Evolutionary conservation across 2,888 invertebrate species (phyloP).

Genomic region (Eurois occulta): DNA sequence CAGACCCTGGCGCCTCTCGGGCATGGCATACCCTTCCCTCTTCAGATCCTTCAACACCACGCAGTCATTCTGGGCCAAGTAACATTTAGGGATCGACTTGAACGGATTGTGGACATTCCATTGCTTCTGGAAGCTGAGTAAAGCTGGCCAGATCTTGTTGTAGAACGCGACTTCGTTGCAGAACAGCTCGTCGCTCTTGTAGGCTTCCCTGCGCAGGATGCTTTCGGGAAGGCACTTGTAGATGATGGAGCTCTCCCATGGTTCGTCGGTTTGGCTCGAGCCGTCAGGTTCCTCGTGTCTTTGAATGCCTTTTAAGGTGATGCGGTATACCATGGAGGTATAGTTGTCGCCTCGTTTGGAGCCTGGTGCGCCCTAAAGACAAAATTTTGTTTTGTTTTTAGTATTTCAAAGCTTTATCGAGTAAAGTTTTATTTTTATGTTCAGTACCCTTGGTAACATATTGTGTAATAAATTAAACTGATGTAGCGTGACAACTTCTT

Average conservation of each 20-base stretch:
- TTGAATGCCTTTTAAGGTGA: constrained; percentile 90
- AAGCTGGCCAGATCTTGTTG: constrained; percentile 92
- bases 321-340: constrained; percentile 93
- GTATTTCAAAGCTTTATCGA: background rate
- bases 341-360: constrained; percentile 94
- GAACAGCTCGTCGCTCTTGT: constrained; percentile 93
- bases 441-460: background rate
- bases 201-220: constrained; percentile 91
- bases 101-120: constrained; percentile 86
- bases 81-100: constrained; percentile 91
- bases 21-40: constrained; percentile 91
- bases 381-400: background rate
- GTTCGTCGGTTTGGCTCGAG: constrained; percentile 78
- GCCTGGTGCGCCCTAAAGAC: constrained; percentile 91
- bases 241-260: constrained; percentile 92
- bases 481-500: background rate
- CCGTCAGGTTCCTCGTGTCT: constrained; percentile 78
- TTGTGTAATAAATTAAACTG: background rate
- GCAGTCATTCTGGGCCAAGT: constrained; percentile 90
- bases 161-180: constrained; percentile 94
- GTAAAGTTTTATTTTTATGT: background rate
- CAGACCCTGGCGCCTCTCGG: constrained; percentile 91
- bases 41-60: constrained; percentile 91
- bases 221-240: constrained; percentile 93
- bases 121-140: constrained; percentile 90